phyloP scores from a whole-genome alignment of 2,113 vertebrate genomes.

The Otocyon megalotis region DNA sequence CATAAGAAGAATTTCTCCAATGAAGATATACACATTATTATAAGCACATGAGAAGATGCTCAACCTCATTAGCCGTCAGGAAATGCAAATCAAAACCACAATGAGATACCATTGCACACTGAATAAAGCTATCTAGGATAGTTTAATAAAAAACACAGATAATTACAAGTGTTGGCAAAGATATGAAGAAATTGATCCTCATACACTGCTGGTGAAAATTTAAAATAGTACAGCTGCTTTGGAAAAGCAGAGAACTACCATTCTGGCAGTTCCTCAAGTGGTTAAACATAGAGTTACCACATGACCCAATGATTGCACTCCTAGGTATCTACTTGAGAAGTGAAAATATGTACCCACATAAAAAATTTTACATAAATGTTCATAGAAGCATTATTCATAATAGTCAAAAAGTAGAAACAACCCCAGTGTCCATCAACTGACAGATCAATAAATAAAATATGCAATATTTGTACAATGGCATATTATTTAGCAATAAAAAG shows the following conservation, averaged over 20 bases:
- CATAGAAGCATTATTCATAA: not conserved
- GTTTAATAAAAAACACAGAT: not conserved
- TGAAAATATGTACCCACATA: not conserved
- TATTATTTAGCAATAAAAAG: constrained; percentile 14
- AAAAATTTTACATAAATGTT: not conserved
- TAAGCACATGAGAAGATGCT: constrained; percentile 7
- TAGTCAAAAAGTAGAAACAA: not conserved
- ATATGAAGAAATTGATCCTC: not conserved
- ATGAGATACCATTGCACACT: not conserved
- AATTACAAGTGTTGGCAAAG: not conserved
- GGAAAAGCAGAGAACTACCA: not conserved
- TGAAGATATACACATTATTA: not conserved
- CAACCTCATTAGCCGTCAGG: not conserved
- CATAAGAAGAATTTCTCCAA: not conserved
- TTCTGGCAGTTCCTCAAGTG: not conserved
- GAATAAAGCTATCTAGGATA: not conserved
- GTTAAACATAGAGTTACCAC: not conserved
- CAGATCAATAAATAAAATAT: not conserved
- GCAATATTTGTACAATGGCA: not conserved
- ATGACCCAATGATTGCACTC: not conserved
- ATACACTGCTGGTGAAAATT: not conserved
- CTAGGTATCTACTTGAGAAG: not conserved
- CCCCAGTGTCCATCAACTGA: not conserved
- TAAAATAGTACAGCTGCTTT: not conserved
- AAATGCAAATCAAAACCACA: constrained; percentile 8